Conservation (phyloP, 2,113 vertebrate genomes). For the Emydocephalus ijimae region DNA sequence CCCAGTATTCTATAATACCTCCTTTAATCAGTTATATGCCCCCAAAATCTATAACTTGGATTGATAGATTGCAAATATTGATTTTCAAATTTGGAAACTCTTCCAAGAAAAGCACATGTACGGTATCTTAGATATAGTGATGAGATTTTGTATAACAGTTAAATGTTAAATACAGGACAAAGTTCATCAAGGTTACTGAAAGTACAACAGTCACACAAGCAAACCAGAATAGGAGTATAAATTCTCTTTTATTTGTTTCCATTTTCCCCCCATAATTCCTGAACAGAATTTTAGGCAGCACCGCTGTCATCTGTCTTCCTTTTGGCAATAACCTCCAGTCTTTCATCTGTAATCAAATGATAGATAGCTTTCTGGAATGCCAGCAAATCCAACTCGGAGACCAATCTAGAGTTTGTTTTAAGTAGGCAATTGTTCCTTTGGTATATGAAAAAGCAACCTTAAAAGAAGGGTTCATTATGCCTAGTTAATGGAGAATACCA, state of each 20-base stretch:
- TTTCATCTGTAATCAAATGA: background rate
- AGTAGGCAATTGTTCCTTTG: background rate
- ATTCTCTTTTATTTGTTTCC: background rate
- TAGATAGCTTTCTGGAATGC: background rate
- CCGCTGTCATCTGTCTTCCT: background rate
- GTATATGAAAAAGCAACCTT: background rate
- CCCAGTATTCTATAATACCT: background rate
- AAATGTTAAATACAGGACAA: background rate
- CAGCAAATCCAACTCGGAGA: background rate
- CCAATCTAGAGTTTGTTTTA: background rate
- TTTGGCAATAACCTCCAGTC: background rate
- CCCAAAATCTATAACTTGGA: background rate
- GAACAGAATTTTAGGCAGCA: background rate
- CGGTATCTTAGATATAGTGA: background rate
- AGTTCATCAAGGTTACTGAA: background rate
- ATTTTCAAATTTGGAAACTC: background rate
- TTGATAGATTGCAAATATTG: background rate
- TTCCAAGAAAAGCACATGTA: background rate
- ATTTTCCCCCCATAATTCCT: background rate
- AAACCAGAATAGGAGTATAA: background rate
- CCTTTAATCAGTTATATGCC: background rate
- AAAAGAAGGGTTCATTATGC: background rate
- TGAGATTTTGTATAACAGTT: background rate
- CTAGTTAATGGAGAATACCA: background rate
- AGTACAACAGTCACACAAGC: background rate